Percentiles rank a stretch among this genome's conserved stretches.
Evolutionary conservation across 2,888 invertebrate genomes (phyloP).

Genomic region (Xestia rhomboidea): DNA sequence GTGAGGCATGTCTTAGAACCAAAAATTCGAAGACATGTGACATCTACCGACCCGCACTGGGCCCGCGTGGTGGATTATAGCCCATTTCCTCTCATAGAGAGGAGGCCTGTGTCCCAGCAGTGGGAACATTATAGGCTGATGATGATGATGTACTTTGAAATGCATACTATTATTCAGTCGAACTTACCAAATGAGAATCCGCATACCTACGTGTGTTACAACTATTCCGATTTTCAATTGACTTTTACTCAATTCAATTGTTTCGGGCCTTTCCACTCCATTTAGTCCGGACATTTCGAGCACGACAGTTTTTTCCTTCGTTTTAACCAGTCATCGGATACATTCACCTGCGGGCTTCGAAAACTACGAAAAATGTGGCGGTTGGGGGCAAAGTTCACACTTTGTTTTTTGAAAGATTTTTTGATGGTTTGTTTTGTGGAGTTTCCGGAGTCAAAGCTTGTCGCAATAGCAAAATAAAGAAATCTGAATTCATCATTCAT

Average conservation of each 20-base stretch:
- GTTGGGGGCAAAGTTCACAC: not conserved
- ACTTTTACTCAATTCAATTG: conserved; percentile 18
- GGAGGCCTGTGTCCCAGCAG: too few species aligned
- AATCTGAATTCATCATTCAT: not conserved
- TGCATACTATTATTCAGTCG: too few species aligned
- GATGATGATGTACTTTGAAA: too few species aligned
- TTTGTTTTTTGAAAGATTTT: conserved; percentile 10
- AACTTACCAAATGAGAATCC: not conserved
- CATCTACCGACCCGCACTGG: too few species aligned
- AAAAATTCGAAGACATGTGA: too few species aligned
- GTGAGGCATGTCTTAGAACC: too few species aligned
- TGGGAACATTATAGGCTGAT: too few species aligned
- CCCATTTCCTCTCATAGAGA: too few species aligned
- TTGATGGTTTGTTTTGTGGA: not conserved
- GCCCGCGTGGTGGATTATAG: too few species aligned
- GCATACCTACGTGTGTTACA: not conserved
- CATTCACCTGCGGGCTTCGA: conserved; percentile 5
- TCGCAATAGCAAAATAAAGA: not conserved
- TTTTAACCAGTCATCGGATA: conserved; percentile 45
- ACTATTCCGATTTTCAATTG: conserved; percentile 4
- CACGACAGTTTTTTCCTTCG: not conserved
- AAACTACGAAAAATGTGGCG: conserved; percentile 25
- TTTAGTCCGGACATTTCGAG: conserved; percentile 31
- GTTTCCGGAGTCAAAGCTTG: not conserved
- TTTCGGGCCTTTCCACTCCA: conserved; percentile 33